Evolutionary conservation across 2,888 invertebrate species (phyloP).

Genomic region (Cataglyphis cursor): DNA sequence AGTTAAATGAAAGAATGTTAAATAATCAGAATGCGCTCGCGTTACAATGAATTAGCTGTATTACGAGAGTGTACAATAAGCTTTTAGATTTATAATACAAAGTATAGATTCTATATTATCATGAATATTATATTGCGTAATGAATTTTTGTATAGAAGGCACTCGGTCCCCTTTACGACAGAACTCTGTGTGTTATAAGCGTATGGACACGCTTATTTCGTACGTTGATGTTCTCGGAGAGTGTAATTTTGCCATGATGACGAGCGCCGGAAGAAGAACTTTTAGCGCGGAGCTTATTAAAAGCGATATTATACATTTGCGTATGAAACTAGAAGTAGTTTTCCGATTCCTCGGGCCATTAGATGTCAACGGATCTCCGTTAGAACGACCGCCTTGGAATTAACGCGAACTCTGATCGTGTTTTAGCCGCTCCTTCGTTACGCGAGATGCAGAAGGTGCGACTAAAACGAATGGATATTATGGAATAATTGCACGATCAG

Average conservation of each 20-base stretch:
- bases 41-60: constrained; percentile 59
- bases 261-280: constrained; percentile 61
- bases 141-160: constrained; percentile 80
- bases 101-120: constrained; percentile 78
- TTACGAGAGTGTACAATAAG: constrained; percentile 81
- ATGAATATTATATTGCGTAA: constrained; percentile 77
- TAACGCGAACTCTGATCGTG: constrained; percentile 14
- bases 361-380: constrained; percentile 13
- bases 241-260: constrained; percentile 84
- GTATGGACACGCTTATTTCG: constrained; percentile 82
- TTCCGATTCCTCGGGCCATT: constrained; percentile 38
- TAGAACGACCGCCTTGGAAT: constrained; percentile 29
- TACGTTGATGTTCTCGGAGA: constrained; percentile 83
- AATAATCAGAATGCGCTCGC: constrained; percentile 55
- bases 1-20: constrained; percentile 39
- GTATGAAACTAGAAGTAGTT: constrained; percentile 10
- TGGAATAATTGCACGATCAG: constrained; percentile 14
- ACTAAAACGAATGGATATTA: constrained; percentile 36
- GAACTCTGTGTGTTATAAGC: constrained; percentile 85
- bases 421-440: constrained; percentile 6
- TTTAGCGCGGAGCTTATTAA: background rate
- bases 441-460: background rate
- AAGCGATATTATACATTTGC: constrained; percentile 10
- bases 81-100: constrained; percentile 77
- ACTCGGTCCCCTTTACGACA: constrained; percentile 86